Base-by-base conservation (phyloP, 1,140 invertebrate genomes). In the Tetramorium parvispinum region DNA sequence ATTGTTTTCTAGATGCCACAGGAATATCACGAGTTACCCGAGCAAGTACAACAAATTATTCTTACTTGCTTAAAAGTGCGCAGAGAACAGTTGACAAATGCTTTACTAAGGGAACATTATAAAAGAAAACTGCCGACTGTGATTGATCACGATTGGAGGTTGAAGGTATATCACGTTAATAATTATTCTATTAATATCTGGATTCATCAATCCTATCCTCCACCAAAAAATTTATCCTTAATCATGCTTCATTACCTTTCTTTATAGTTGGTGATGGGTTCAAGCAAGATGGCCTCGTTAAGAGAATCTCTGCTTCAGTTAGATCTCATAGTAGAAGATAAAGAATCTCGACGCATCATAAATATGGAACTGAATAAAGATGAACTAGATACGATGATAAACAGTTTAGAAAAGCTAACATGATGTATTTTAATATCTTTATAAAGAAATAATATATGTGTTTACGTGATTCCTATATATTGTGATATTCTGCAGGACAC, bases 201-300 rank as follows among this genome's bases (percentile, higher is more conserved):
- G 18, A 21, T 37, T 8, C 3, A 40, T 18, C 2, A 32, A 57
- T 57, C n/a, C n/a, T n/a, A n/a, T n/a, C n/a, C n/a, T n/a, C n/a
- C n/a, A n/a, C n/a, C n/a, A n/a, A n/a, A n/a, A 3, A 24, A 24
- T 65, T 57, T 40, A 75, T 13, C 21, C 1, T 71, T 43, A 13
- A 0, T 16, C 57, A 46, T 6, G 4, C 6, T 46, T 46, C 53
- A 8, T 59, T 24, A 75, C 7, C 11, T 51, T 81, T 85, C 46
- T 71, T 91, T 89, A 18, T 16, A 95, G 94, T 89, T 94, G 53
- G 76, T 94, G n/a, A 94, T 95, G 93, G 94, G 94, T 21, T 94
- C 94, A 0, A 95, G 94, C 87, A 93, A 93, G 85, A 86, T 94
- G 61, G 91, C 94, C 24, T 91, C 94, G 0, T 85, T 94, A 3